Conservation (phyloP, 2,888 invertebrate genomes). For the Drosophila setosimentum region DNA sequence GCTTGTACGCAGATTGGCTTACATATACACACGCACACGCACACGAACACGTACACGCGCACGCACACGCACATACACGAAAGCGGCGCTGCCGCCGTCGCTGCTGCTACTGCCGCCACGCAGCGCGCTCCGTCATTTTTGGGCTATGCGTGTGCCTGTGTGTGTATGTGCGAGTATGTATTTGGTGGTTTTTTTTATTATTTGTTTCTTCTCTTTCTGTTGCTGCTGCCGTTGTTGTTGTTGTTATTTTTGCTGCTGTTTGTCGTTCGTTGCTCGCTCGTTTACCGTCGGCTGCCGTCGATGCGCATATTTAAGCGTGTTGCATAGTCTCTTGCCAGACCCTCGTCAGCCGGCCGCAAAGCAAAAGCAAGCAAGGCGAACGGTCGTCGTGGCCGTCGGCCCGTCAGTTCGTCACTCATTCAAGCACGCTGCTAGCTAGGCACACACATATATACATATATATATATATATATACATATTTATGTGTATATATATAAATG, state of each 20-base stretch:
- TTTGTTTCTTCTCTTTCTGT: slow-evolving; percentile 29
- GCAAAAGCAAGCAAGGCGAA: slow-evolving; percentile 71
- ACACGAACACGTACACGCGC: too few relatives aligned
- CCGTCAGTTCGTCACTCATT: slow-evolving; percentile 72
- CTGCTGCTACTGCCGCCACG: slow-evolving; percentile 47
- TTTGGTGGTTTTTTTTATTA: slow-evolving; percentile 49
- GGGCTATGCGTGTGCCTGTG: slow-evolving; percentile 58
- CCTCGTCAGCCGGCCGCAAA: slow-evolving; percentile 67
- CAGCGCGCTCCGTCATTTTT: slow-evolving; percentile 61
- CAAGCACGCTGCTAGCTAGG: slow-evolving; percentile 76
- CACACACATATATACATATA: slow-evolving; percentile 35
- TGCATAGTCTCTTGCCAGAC: slow-evolving; percentile 83
- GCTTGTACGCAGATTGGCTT: slow-evolving; percentile 59
- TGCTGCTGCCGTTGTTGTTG: slow-evolving; percentile 30
- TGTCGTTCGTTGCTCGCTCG: slow-evolving; percentile 68
- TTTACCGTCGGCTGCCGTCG: slow-evolving; percentile 73
- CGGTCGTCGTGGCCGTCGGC: slow-evolving; percentile 65
- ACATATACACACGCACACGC: slow-evolving; percentile 38
- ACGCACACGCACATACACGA: slow-evolving; percentile 26
- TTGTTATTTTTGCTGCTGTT: slow-evolving; percentile 40
- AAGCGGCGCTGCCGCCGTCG: slow-evolving; percentile 45
- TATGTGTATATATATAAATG: slow-evolving; percentile 6
- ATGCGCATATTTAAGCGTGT: slow-evolving; percentile 82
- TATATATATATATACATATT: not conserved
- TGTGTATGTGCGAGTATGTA: slow-evolving; percentile 42